Conservation (phyloP, 2,113 vertebrate genomes). For the Erythrolamprus reginae region DNA sequence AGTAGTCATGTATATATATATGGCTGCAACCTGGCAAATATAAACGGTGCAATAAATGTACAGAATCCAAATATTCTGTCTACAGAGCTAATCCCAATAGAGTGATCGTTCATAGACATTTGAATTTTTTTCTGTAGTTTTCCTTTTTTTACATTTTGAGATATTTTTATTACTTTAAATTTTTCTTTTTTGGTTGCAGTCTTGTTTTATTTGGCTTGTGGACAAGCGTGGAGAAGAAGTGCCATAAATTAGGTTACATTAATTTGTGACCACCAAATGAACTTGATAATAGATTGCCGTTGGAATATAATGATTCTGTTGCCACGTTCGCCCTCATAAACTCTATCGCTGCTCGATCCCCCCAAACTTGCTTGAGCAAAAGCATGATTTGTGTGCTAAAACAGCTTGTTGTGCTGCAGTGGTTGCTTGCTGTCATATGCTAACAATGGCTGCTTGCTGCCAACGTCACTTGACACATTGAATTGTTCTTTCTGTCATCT, state of each 20-base stretch:
- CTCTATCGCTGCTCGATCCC: constrained; percentile 46
- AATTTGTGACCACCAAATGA: constrained; percentile 75
- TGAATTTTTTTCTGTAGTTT: constrained; percentile 51
- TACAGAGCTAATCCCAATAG: constrained; percentile 38
- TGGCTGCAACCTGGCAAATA: constrained; percentile 56
- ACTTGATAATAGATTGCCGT: constrained; percentile 66
- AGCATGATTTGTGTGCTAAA: constrained; percentile 81
- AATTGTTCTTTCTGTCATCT: constrained; percentile 75
- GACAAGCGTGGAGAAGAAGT: constrained; percentile 72
- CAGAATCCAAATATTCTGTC: constrained; percentile 47
- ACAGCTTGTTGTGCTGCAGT: constrained; percentile 72
- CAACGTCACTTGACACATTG: constrained; percentile 62
- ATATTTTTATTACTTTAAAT: not conserved
- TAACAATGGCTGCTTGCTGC: constrained; percentile 51
- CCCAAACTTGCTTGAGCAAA: constrained; percentile 64
- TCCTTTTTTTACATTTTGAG: not conserved
- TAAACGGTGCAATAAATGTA: constrained; percentile 58
- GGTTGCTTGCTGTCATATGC: constrained; percentile 38
- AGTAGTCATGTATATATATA: constrained; percentile 57
- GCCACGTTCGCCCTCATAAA: constrained; percentile 62
- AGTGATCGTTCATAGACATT: constrained; percentile 37
- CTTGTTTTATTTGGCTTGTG: constrained; percentile 60
- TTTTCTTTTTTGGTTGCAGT: not conserved
- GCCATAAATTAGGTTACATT: constrained; percentile 76
- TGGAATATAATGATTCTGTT: constrained; percentile 56